These are phyloP conservation scores for Aythya baeri DNA, from an alignment of 2,113 vertebrate genomes.

Conservation along the genomic window DNA sequence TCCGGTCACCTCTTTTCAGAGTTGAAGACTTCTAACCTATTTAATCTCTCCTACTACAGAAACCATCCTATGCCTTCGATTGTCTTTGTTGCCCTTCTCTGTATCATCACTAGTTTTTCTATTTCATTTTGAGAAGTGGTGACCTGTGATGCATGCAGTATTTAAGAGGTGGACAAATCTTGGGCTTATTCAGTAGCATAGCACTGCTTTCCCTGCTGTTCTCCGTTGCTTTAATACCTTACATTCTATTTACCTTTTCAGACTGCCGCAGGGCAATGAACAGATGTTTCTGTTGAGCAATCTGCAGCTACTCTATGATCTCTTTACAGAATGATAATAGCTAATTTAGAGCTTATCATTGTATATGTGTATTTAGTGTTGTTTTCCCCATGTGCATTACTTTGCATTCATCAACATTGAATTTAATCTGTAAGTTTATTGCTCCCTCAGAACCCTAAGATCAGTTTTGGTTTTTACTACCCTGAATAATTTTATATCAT, in stretches of 20 bases:
- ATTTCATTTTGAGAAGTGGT: background rate
- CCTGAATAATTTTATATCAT: slow-evolving; percentile 30
- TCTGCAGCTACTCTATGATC: slow-evolving; percentile 40
- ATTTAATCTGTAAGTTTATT: slow-evolving; percentile 60
- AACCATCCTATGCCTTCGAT: background rate
- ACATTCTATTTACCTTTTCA: slow-evolving; percentile 57
- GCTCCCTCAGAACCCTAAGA: slow-evolving; percentile 44
- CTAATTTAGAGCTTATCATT: slow-evolving; percentile 62
- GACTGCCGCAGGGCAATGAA: slow-evolving; percentile 17
- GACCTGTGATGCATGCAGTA: background rate
- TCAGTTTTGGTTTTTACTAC: slow-evolving; percentile 31
- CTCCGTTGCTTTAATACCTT: background rate
- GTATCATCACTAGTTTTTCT: background rate
- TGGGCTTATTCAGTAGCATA: background rate
- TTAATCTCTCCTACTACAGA: background rate
- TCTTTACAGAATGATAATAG: slow-evolving; percentile 65
- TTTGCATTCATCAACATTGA: slow-evolving; percentile 56
- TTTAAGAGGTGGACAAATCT: background rate
- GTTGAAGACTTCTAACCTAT: background rate
- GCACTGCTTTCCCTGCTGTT: background rate
- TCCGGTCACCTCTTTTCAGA: background rate
- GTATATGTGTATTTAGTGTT: slow-evolving; percentile 64
- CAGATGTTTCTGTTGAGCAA: slow-evolving; percentile 60
- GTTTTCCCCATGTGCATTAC: slow-evolving; percentile 52
- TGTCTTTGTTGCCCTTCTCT: slow-evolving; percentile 1